Percentiles rank a stretch among this genome's conserved stretches.
These are phyloP conservation scores for Chionis minor DNA, from an alignment of 2,113 vertebrate genomes.

Conservation along the genomic window DNA sequence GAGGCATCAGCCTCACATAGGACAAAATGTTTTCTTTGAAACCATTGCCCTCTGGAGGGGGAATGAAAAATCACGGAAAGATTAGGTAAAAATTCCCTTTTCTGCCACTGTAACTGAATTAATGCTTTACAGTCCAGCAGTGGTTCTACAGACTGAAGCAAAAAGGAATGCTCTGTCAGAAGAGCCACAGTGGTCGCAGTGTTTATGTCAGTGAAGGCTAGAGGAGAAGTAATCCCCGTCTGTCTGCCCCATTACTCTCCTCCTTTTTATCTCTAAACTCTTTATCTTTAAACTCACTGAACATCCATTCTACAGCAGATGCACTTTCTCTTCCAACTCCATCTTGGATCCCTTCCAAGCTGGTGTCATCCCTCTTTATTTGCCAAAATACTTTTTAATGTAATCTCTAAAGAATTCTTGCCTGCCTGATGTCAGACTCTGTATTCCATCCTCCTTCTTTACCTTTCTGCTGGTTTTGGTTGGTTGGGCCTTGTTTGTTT, in stretches of 20 bases:
- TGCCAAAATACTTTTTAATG: background rate
- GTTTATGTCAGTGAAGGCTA: background rate
- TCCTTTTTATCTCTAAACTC: slow-evolving; percentile 20
- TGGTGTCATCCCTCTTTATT: background rate
- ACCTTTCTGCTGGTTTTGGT: background rate
- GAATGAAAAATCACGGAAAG: slow-evolving; percentile 20
- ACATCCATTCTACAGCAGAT: background rate
- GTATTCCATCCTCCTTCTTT: background rate
- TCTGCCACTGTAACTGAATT: background rate
- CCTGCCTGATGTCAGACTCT: background rate
- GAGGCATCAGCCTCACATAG: background rate
- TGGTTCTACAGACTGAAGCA: background rate
- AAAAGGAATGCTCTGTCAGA: background rate
- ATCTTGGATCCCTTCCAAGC: background rate
- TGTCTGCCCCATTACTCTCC: background rate
- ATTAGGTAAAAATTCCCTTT: background rate
- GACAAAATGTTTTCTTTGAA: slow-evolving; percentile 36
- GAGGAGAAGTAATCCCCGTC: slow-evolving; percentile 29
- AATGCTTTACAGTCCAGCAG: background rate
- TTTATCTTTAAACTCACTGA: slow-evolving; percentile 33
- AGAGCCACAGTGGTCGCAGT: background rate
- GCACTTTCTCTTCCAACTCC: slow-evolving; percentile 50
- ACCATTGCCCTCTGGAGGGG: slow-evolving; percentile 64
- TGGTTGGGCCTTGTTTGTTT: background rate
- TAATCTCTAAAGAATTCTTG: slow-evolving; percentile 9